Base-by-base conservation (phyloP, 2,797 vertebrate genomes). In the Numenius phaeopus region DNA sequence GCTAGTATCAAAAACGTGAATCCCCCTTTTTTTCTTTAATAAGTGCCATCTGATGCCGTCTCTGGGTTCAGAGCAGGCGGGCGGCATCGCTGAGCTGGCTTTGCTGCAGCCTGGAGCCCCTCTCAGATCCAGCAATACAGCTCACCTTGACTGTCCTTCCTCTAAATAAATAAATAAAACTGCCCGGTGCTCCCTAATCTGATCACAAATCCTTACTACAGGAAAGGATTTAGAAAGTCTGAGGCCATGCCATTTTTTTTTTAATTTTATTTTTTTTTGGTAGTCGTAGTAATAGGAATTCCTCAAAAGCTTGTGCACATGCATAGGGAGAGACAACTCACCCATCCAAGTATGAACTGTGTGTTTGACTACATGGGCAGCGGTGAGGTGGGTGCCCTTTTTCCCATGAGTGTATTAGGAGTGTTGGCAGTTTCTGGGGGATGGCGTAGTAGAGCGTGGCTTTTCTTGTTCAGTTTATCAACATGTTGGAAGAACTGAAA, bases 111-210 rank as follows among this genome's bases (percentile, higher is more conserved):
- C 52, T 22, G 34, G 59, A 80, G 57, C 67, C 77, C 52, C 75
- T 13, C 50, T 94, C 50, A 34, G 52, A 50, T 54, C 59, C 78
- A 42, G 65, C 4, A 21, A 70, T 86, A 49, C 58, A 47, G 72
- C 80, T 97, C 96, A 96, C 94, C 94, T 96, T 95, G 89, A 27
- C 89, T 79, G 95, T 94, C 95, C 94, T 96, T 97, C 82, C 32
- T 66, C 4, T 64, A 94, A 93, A 97, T 77, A 97, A 94, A 90
- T 95, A 95, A 96, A 94, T 72, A 95, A 92, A 82, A 9, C 69
- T 44, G 80, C 8, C 82, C 34, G 46, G 20, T 69, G 6, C 72
- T 95, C 89, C 62, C 87, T 94, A 94, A 94, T 97, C 96, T 96
- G 89, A 87, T 94, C 82, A 29, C 87, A 96, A 95, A 96, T 96